phyloP scores from a whole-genome alignment of 2,113 vertebrate genomes.

The Ceyx cyanopectus region DNA sequence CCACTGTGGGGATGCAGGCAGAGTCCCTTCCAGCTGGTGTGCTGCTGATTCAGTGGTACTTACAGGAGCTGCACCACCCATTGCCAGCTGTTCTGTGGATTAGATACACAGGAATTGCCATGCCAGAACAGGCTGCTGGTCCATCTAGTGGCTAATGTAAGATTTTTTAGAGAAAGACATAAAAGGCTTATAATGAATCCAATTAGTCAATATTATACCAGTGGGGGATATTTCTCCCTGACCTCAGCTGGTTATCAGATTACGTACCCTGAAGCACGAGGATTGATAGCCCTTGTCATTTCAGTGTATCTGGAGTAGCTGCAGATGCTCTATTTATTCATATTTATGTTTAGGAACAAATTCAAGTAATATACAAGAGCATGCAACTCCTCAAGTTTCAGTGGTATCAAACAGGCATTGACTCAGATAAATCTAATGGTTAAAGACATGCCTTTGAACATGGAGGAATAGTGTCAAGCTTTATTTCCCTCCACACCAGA shows the following conservation, averaged over 20 bases:
- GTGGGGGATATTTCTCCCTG: constrained; percentile 42
- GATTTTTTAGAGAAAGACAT: constrained; percentile 39
- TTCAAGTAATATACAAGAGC: background rate
- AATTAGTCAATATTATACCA: constrained; percentile 48
- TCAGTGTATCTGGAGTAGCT: background rate
- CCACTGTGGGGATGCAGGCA: background rate
- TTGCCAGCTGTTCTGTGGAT: background rate
- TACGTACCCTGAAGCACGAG: constrained; percentile 37
- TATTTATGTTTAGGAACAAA: constrained; percentile 32
- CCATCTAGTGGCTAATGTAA: constrained; percentile 39
- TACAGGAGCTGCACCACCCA: background rate
- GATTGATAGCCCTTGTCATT: constrained; percentile 25
- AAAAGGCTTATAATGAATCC: constrained; percentile 50
- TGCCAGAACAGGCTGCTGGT: background rate
- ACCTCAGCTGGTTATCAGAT: constrained; percentile 61
- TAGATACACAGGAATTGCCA: background rate
- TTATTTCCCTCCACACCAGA: background rate
- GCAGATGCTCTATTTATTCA: constrained; percentile 29
- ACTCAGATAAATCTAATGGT: background rate
- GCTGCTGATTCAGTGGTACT: background rate
- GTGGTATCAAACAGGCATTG: background rate
- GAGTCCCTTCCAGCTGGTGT: constrained; percentile 1
- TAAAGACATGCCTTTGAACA: constrained; percentile 5
- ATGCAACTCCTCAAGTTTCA: background rate
- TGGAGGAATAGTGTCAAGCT: background rate